Evolutionary conservation across 2,888 invertebrate species (phyloP), one percentile per base, ranked within the genome.

Genomic region (Ctenicera cuprea): DNA sequence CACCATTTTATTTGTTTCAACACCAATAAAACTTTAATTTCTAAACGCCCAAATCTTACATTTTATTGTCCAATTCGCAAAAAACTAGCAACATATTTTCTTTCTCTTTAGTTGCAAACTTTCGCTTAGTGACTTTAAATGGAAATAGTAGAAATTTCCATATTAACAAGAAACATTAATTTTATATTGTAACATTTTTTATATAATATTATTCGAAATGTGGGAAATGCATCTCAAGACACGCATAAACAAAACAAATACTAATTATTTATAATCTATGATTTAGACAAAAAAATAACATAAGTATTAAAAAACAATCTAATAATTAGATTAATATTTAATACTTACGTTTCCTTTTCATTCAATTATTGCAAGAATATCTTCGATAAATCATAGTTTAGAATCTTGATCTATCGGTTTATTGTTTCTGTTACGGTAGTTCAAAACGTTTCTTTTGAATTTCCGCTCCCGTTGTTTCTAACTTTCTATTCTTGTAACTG

Each of bases 381-480:
- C 3, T 4, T 16, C n/a, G 4, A 16, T 12, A n/a, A 43, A 14
- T 43, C 43, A 43, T 43, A 11, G n/a, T 11, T 41, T n/a, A 16
- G n/a, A 14, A 14, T 43, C n/a, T 14, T 16, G 43, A 43, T 43
- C 14, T n/a, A 43, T 43, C 4, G 1, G 43, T 43, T 43, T 43
- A 14, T 41, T 41, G 41, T 41, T 41, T n/a, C n/a, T 11, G 3
- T n/a, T 41, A n/a, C 11, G 7, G n/a, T 41, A 41, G 12, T 41
- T 41, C n/a, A 12, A 12, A n/a, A 4, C 4, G 4, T 43, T 43
- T 16, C 43, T 43, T 43, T 43, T 43, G 14, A 14, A 43, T 16
- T 43, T 43, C 43, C 43, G 43, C 43, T 43, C 43, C 7, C 43
- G 43, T 43, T 43, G 16, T 43, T 43, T 43, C 16, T 14, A 14